phyloP scores from a whole-genome alignment of 1,140 invertebrate genomes.

The Formica selysi region DNA sequence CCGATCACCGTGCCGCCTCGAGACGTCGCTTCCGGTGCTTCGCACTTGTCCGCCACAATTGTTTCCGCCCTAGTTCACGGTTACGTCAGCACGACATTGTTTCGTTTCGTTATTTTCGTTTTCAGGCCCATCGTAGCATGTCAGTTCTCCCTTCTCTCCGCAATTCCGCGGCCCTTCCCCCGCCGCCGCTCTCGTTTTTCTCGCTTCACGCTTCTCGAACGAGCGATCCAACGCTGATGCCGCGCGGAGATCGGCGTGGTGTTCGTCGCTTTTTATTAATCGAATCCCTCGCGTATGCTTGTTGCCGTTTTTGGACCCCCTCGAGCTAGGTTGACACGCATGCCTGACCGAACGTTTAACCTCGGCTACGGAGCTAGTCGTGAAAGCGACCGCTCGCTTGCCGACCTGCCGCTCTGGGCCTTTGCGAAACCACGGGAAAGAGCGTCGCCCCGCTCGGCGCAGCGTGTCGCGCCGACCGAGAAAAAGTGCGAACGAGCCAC shows the following conservation, averaged over 20 bases:
- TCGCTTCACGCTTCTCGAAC: constrained; percentile 64
- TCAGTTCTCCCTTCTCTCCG: constrained; percentile 75
- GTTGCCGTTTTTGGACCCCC: constrained; percentile 23
- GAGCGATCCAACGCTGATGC: constrained; percentile 14
- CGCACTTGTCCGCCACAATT: constrained; percentile 85
- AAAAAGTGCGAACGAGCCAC: constrained; percentile 7
- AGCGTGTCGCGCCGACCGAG: constrained; percentile 1
- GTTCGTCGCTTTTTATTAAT: constrained; percentile 20
- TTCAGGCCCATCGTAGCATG: constrained; percentile 86
- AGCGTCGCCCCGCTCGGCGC: constrained; percentile 1
- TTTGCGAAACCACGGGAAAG: constrained; percentile 80
- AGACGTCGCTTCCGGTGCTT: constrained; percentile 83
- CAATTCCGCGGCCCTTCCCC: constrained; percentile 47
- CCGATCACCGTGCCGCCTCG: constrained; percentile 67
- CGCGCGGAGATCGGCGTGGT: not conserved
- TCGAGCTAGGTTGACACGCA: constrained; percentile 80
- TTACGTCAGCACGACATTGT: constrained; percentile 85
- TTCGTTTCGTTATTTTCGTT: constrained; percentile 86
- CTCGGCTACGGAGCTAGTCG: constrained; percentile 78
- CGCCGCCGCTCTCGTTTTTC: constrained; percentile 60
- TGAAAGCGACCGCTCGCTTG: constrained; percentile 79
- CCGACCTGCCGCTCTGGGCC: not conserved
- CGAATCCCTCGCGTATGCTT: constrained; percentile 28
- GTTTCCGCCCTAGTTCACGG: constrained; percentile 86
- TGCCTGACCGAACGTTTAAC: constrained; percentile 84